Evolutionary conservation across 2,113 vertebrate genomes (phyloP).

Genomic region (Chlamydotis undulata): DNA sequence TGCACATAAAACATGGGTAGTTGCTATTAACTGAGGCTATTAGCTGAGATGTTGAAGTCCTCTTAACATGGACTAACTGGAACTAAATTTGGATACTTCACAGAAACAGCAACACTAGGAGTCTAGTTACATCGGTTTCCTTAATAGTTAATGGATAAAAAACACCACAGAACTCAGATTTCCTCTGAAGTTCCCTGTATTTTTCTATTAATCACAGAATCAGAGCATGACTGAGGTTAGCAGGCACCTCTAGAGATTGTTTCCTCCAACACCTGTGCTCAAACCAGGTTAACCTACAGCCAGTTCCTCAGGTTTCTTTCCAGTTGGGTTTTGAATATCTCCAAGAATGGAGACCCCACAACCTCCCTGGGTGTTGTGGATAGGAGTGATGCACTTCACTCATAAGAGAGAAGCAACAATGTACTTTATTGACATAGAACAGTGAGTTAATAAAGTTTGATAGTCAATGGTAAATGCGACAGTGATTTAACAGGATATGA

Average conservation of each 20-base stretch:
- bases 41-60: neutral
- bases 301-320: neutral
- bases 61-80: neutral
- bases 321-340: neutral
- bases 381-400: no score
- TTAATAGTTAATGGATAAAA: neutral
- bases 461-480: no score
- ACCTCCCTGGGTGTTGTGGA: neutral
- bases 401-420: no score
- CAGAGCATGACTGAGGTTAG: neutral
- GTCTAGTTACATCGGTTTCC: neutral
- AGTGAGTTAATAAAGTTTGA: no score
- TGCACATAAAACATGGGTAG: neutral
- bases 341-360: neutral
- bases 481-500: no score
- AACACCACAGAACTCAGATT: neutral
- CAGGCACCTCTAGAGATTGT: neutral
- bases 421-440: no score
- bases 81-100: neutral
- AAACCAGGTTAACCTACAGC: fast-evolving
- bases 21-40: neutral
- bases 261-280: neutral
- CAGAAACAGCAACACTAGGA: neutral
- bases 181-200: neutral
- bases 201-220: neutral